Percentiles rank a stretch among this genome's conserved stretches.
These are phyloP conservation scores for Macropodus opercularis DNA, from an alignment of 2,797 vertebrate genomes.

Conservation along the genomic window DNA sequence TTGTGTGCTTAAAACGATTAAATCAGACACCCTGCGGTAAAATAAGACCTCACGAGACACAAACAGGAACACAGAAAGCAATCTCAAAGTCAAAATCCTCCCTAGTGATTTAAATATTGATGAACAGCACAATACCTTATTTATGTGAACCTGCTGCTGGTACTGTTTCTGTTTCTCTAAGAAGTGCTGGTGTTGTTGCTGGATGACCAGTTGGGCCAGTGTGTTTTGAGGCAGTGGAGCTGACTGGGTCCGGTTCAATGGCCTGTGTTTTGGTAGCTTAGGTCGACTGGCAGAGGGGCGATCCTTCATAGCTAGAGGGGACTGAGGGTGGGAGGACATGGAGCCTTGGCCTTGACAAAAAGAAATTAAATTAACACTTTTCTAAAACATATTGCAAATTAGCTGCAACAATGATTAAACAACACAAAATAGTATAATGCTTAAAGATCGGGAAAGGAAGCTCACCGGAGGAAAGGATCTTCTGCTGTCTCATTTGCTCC, in stretches of 20 bases:
- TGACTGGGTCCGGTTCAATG: conserved; percentile 96
- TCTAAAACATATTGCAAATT: background rate
- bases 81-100: conserved; percentile 62
- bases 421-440: background rate
- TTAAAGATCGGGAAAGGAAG: background rate
- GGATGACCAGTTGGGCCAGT: conserved; percentile 96
- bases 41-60: conserved; percentile 46
- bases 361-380: background rate
- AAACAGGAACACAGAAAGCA: conserved; percentile 40
- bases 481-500: conserved; percentile 97
- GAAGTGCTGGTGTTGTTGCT: conserved; percentile 98
- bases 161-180: conserved; percentile 98
- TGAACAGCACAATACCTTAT: conserved; percentile 86
- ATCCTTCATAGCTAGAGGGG: conserved; percentile 91
- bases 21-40: conserved; percentile 61
- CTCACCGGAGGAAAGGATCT: conserved; percentile 92
- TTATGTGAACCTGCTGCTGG: conserved; percentile 97
- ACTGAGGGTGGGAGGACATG: conserved; percentile 89
- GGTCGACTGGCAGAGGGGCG: conserved; percentile 86
- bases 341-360: conserved; percentile 80
- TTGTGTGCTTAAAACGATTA: conserved; percentile 65
- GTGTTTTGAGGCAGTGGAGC: conserved; percentile 97
- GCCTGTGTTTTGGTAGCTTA: conserved; percentile 94
- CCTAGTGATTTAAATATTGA: conserved; percentile 43
- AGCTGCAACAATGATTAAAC: background rate